A percentile compares a stretch with the other conserved stretches of the same genome.
Evolutionary conservation across 2,888 invertebrate species (phyloP).

Genomic region (Loripinus fragilis): DNA sequence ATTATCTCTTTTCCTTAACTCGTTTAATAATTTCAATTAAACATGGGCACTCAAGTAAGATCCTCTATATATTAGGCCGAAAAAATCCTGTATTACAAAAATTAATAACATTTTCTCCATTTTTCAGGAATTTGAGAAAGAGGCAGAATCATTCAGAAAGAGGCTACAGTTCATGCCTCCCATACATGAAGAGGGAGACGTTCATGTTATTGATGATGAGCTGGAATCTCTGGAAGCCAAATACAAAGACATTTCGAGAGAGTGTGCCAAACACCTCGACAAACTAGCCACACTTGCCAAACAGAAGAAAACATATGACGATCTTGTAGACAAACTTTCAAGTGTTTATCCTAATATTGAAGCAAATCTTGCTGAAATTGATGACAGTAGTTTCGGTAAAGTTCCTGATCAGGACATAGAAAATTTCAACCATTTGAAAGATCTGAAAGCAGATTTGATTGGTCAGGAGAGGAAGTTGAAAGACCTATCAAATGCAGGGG

Average conservation of each 20-base stretch:
- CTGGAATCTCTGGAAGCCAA: constrained; percentile 76
- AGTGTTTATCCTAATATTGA: constrained; percentile 74
- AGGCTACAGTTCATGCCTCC: constrained; percentile 76
- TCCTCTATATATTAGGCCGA: no score
- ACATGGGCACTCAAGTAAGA: no score
- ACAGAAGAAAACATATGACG: constrained; percentile 75
- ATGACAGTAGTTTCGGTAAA: constrained; percentile 67
- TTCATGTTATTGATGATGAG: constrained; percentile 76
- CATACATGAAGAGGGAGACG: constrained; percentile 74
- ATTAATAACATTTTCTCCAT: constrained; percentile 1
- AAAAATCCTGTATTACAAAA: no score
- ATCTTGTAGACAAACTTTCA: constrained; percentile 72
- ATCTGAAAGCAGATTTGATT: constrained; percentile 77
- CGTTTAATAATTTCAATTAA: no score
- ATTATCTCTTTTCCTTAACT: no score
- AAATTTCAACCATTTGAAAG: constrained; percentile 71
- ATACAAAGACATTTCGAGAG: constrained; percentile 75
- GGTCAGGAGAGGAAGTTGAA: constrained; percentile 78
- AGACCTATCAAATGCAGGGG: constrained; percentile 87
- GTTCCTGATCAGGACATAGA: constrained; percentile 67
- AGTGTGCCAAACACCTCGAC: constrained; percentile 75
- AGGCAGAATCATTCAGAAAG: constrained; percentile 75
- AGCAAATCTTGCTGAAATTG: constrained; percentile 67
- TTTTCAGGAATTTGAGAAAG: constrained; percentile 76
- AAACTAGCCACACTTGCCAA: constrained; percentile 71